Evolutionary conservation across 35 echinoderm and acorn worm species (phyloP), one percentile per base, ranked within the genome.

Genomic region (Lytechinus pictus): DNA sequence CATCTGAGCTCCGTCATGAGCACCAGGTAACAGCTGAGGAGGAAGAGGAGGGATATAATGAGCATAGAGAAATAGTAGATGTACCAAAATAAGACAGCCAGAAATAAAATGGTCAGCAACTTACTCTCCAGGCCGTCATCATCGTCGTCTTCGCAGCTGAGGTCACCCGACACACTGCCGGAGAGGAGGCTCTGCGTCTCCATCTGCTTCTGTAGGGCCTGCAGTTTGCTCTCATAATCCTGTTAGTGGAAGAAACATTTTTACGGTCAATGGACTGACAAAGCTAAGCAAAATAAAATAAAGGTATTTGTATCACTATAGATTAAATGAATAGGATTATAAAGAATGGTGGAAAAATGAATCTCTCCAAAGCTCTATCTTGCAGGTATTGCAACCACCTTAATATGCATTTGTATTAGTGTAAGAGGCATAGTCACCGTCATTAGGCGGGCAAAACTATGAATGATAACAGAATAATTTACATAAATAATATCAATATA

Each of bases 81-180:
- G 89, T 98, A 97, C 98, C 97, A 98, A 94, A 98, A 99, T 13
- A 97, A 91, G 27, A 97, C 94, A 54, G 98, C 97, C 71, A 98
- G 87, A 96, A 99, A 98, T 55, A 98, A 89, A 93, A 98, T 98
- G 72, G 97, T 99, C 94, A 97, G 89, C 55, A 99, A 99, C 98
- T 99, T 99, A 98, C 98, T 99, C 95, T 99, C 98, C 16, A 99
- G 96, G 28, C 97, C 95, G 86, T 99, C 98, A 4, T 99, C 97
- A 28, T 94, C 96, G 28, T 94, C 96, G 55, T 98, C 97, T 14
- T 97, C 96, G 29, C 97, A 95, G 94, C 96, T 98, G 86, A 95
- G 87, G 93, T 96, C 96, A 7, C 96, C 96, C 0, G 98, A 95
- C 79, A 97, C 97, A 52, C 95, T 97, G 28, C 97, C 96, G 5